These are phyloP conservation scores for Cosmia pyralina DNA, from an alignment of 2,888 invertebrate species.

Conservation along the genomic window DNA sequence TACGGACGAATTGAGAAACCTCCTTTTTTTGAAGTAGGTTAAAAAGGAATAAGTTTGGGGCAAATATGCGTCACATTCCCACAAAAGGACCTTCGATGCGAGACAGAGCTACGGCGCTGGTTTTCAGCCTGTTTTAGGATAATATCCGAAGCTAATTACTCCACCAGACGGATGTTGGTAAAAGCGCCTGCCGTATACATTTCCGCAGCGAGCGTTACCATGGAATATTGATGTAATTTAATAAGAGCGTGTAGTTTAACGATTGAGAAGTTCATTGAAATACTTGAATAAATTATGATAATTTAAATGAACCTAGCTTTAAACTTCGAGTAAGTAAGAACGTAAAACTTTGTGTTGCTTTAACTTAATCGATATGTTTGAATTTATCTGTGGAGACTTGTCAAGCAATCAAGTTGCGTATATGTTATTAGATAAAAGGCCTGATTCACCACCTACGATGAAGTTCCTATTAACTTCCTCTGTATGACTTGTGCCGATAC, in stretches of 20 bases:
- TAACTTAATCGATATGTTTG: background rate
- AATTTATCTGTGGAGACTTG: background rate
- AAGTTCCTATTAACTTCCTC: too few relatives aligned
- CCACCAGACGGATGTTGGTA: background rate
- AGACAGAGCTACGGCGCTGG: too few relatives aligned
- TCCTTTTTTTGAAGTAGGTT: too few relatives aligned
- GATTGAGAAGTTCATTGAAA: background rate
- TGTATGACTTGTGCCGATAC: too few relatives aligned
- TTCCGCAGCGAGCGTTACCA: slow-evolving; percentile 3
- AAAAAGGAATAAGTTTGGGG: too few relatives aligned
- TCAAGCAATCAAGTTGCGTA: background rate
- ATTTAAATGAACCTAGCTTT: background rate
- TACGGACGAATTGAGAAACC: too few relatives aligned
- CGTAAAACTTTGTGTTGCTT: background rate
- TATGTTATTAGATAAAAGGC: too few relatives aligned
- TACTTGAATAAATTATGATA: background rate
- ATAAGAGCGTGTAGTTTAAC: background rate
- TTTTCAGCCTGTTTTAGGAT: background rate
- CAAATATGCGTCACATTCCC: too few relatives aligned
- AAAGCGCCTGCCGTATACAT: slow-evolving; percentile 14
- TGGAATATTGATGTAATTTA: background rate
- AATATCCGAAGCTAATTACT: background rate
- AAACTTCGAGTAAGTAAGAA: background rate
- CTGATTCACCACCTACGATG: too few relatives aligned
- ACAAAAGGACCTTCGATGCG: too few relatives aligned